phyloP scores from a whole-genome alignment of 2,797 vertebrate genomes.

The Myiothlypis coronata region DNA sequence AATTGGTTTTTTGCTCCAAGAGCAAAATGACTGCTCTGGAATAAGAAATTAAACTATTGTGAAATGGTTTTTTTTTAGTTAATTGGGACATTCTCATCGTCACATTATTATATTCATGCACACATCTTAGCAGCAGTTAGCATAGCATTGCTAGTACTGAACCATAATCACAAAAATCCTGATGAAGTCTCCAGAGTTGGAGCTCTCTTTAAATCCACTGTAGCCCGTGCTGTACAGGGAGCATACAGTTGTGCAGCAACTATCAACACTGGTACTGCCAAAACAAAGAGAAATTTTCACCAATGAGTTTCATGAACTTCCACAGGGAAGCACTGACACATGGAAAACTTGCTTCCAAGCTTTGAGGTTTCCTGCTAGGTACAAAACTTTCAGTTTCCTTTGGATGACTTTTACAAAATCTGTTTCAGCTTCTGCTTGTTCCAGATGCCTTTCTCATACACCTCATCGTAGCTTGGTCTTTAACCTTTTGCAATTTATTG shows the following conservation, averaged over 20 bases:
- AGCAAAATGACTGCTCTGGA: not conserved
- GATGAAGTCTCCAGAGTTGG: not conserved
- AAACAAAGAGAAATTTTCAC: not conserved
- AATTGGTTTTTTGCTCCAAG: not conserved
- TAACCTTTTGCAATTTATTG: not conserved
- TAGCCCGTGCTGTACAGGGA: not conserved
- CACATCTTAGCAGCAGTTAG: not conserved
- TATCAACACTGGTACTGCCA: not conserved
- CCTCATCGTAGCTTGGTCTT: not conserved
- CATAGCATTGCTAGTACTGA: not conserved
- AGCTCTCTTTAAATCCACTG: not conserved
- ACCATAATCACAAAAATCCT: not conserved
- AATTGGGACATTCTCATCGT: not conserved
- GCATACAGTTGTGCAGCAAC: not conserved
- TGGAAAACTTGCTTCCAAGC: not conserved
- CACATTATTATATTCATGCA: not conserved
- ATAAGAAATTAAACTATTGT: not conserved
- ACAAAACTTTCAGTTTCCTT: not conserved
- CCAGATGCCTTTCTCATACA: not conserved
- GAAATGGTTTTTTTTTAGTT: not conserved
- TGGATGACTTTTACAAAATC: not conserved
- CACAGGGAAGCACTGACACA: not conserved
- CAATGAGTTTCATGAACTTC: not conserved
- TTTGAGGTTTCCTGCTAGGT: not conserved
- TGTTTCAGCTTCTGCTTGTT: not conserved